Evolutionary conservation across 2,888 invertebrate species (phyloP).

Genomic region (Xanthorhoe spadicearia): DNA sequence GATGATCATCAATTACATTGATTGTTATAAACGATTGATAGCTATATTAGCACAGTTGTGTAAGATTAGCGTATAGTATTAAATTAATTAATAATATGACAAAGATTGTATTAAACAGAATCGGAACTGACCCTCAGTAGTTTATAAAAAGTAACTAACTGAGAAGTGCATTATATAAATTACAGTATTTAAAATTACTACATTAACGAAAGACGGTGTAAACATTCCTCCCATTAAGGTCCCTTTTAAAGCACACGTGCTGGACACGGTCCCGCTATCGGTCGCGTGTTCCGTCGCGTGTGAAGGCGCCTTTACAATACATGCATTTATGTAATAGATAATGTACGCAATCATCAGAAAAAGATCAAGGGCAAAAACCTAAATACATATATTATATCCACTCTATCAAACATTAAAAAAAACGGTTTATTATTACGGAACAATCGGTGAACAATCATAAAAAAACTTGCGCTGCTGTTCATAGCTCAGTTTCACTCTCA

Average conservation of each 20-base stretch:
- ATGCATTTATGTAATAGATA: conserved; percentile 36
- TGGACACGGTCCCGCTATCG: conserved; percentile 52
- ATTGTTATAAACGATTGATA: too few relatives aligned
- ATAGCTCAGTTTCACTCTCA: too few relatives aligned
- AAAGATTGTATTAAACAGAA: too few relatives aligned
- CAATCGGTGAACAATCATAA: too few relatives aligned
- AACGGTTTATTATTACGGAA: too few relatives aligned
- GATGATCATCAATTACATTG: too few relatives aligned
- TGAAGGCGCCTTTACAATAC: conserved; percentile 37
- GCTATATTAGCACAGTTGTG: too few relatives aligned
- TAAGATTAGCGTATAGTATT: too few relatives aligned
- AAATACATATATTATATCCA: neutral
- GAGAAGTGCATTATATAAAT: neutral
- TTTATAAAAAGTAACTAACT: neutral
- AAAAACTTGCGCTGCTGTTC: too few relatives aligned
- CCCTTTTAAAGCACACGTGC: conserved; percentile 52
- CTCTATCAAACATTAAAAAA: too few relatives aligned
- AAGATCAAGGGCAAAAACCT: neutral
- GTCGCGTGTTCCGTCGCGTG: conserved; percentile 49
- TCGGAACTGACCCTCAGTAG: too few relatives aligned
- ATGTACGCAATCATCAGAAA: conserved; percentile 12
- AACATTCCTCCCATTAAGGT: conserved; percentile 50
- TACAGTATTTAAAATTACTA: conserved; percentile 16
- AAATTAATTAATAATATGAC: too few relatives aligned
- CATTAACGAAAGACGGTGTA: conserved; percentile 46